These are phyloP conservation scores for Alectoris magna DNA, from an alignment of 2,797 vertebrate genomes.

Conservation along the genomic window DNA sequence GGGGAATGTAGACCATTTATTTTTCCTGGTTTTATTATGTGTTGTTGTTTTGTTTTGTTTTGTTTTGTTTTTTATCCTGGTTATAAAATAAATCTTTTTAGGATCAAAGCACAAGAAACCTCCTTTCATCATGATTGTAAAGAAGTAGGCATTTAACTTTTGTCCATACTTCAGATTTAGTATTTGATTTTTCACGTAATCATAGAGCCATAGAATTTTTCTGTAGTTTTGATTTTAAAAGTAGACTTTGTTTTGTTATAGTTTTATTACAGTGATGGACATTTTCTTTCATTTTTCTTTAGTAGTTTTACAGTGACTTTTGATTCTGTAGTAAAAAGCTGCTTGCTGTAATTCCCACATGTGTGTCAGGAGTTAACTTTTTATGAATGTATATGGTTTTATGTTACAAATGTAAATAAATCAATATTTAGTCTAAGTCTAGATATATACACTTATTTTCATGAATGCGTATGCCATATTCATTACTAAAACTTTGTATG, in stretches of 20 bases:
- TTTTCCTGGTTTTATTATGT: not conserved
- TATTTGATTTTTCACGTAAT: not conserved
- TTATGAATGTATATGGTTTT: not conserved
- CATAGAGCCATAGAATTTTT: not conserved
- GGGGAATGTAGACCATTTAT: not conserved
- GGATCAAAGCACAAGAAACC: too few relatives aligned
- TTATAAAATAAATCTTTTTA: not conserved
- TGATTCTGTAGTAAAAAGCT: not conserved
- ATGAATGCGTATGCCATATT: not conserved
- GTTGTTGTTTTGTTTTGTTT: not conserved
- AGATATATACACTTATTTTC: not conserved
- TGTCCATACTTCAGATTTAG: not conserved
- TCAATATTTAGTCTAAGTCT: not conserved
- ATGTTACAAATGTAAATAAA: not conserved
- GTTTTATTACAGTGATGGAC: not conserved
- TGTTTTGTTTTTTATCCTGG: not conserved
- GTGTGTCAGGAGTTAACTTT: not conserved
- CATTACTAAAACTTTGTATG: not conserved
- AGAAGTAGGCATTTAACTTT: not conserved
- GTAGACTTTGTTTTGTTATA: not conserved
- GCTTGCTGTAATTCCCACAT: not conserved
- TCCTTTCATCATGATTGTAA: fast-evolving
- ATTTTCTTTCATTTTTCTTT: not conserved
- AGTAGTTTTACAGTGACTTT: not conserved
- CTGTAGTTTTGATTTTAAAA: fast-evolving